Evolutionary conservation across 2,797 vertebrate species (phyloP), one percentile per base, ranked within the genome.

Genomic region (Australoheros facetus): DNA sequence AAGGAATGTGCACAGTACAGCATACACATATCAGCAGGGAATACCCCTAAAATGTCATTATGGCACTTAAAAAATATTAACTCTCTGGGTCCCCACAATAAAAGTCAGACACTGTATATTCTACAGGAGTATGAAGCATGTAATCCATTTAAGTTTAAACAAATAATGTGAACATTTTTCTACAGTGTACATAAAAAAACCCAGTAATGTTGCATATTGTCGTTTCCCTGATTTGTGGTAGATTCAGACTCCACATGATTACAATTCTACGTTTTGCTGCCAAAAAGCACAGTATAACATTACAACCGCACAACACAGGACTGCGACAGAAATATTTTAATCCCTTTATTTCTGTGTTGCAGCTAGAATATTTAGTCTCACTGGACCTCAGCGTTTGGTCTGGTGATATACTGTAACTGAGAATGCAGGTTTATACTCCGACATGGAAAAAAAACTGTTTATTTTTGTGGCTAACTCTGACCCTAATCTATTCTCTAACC

Each of bases 31-130:
- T 26, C 81, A 7, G 39, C 8, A 56, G 56, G 48, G 39, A 72
- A 75, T 16, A 39, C 48, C 58, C 53, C 64, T 9, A 75, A 85
- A 78, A 89, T 91, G 91, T 89, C 92, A 91, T 91, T 86, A 85
- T 91, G 91, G 89, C 93, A 93, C 92, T 87, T 90, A 48, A 79
- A 75, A 80, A 58, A 54, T 30, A 57, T 84, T 81, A 82, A 71
- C 56, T 84, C 71, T 66, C 16, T 58, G 80, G 12, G 75, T 72
- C 12, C 13, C 45, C 39, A 72, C n/a, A 39, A 37, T 73, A 82
- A 82, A 90, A 75, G 23, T 73, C 75, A 2, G 48, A 69, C 13
- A 79, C 3, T 19, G 34, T 51, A 32, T 62, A 78, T 54, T 77
- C 56, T 54, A 84, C 48, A 86, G 4, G 7, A 64, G 34, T 34